Evolutionary conservation across 1,140 invertebrate species (phyloP).

Genomic region (Pentalonia nigronervosa): DNA sequence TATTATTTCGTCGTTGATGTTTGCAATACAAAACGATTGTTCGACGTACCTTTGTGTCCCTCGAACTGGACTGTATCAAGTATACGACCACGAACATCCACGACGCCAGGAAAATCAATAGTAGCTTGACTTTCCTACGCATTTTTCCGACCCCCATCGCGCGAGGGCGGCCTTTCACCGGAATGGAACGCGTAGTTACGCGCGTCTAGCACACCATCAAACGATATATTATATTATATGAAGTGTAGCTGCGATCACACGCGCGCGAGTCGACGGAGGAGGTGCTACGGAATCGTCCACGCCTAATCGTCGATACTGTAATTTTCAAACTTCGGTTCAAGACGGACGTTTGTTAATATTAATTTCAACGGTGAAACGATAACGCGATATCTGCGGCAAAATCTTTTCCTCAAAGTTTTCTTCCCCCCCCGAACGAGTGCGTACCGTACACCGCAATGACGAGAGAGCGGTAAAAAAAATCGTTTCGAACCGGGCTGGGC

Average conservation of each 20-base stretch:
- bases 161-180: not conserved
- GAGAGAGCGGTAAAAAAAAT: no score
- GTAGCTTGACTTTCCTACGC: slow-evolving; percentile 69
- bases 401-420: no score
- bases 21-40: not conserved
- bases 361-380: not conserved
- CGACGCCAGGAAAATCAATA: slow-evolving; percentile 67
- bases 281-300: not conserved
- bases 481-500: not conserved
- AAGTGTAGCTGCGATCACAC: not conserved
- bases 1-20: not conserved
- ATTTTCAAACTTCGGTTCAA: not conserved
- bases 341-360: no score
- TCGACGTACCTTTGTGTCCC: slow-evolving; percentile 64
- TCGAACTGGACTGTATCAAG: slow-evolving; percentile 66
- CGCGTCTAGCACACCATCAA: not conserved
- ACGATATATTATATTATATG: not conserved
- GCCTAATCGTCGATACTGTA: not conserved
- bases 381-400: not conserved
- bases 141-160: slow-evolving; percentile 61
- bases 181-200: not conserved
- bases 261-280: not conserved
- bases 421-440: no score
- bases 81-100: slow-evolving; percentile 70
- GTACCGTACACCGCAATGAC: no score